phyloP scores from a whole-genome alignment of 2,888 invertebrate species.

The Siphonodentalium dalli region DNA sequence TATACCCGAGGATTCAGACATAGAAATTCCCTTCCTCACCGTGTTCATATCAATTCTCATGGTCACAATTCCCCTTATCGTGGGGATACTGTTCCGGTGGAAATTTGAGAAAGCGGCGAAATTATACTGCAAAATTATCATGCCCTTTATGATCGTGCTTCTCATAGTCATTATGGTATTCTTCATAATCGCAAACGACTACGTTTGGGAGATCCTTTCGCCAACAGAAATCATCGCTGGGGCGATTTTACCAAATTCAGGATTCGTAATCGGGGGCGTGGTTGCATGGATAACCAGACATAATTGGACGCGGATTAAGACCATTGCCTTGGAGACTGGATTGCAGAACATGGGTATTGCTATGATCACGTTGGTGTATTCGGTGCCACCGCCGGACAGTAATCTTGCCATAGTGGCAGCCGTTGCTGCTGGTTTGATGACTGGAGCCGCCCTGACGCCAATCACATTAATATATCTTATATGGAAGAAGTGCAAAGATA shows the following conservation, averaged over 20 bases:
- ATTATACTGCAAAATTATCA: too few species aligned
- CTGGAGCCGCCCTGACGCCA: conserved; percentile 80
- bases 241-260: conserved; percentile 52
- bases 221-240: too few species aligned
- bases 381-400: conserved; percentile 82
- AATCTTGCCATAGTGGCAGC: conserved; percentile 77
- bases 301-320: conserved; percentile 59
- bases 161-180: too few species aligned
- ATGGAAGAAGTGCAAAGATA: conserved; percentile 18
- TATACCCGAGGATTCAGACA: too few species aligned
- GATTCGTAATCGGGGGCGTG: conserved; percentile 39
- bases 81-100: too few species aligned
- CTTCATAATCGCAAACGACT: too few species aligned
- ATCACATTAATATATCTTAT: conserved; percentile 22
- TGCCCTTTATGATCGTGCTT: too few species aligned
- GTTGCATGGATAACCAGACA: conserved; percentile 35
- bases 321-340: conserved; percentile 83
- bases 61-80: too few species aligned
- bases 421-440: conserved; percentile 80
- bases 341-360: conserved; percentile 92
- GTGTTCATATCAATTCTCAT: too few species aligned
- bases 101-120: too few species aligned
- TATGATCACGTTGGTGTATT: conserved; percentile 83
- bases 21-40: too few species aligned
- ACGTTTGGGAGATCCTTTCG: too few species aligned